phyloP scores from a whole-genome alignment of 2,113 vertebrate species.

The Marcusenius ussheri region DNA sequence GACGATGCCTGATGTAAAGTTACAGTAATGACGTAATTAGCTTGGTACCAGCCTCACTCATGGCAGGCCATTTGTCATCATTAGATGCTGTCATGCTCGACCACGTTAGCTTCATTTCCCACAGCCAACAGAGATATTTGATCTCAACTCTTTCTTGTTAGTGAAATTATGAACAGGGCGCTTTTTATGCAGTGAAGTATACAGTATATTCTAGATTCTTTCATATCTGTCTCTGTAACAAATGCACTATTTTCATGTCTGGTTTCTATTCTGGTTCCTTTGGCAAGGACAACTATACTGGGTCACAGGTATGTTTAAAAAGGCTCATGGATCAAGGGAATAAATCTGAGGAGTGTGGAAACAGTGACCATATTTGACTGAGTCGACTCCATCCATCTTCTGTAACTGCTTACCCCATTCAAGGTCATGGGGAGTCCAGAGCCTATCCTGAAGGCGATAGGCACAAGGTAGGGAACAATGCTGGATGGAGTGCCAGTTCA shows the following conservation, averaged over 20 bases:
- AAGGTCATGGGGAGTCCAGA: not conserved
- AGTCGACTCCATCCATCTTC: constrained; percentile 12
- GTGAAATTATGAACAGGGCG: not conserved
- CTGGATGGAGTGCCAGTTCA: not conserved
- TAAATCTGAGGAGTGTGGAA: constrained; percentile 43
- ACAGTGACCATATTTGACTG: constrained; percentile 23
- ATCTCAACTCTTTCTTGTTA: not conserved
- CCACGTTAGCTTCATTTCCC: not conserved
- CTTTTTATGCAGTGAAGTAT: not conserved
- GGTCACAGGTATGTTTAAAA: not conserved
- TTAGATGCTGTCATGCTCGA: not conserved
- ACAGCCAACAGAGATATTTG: not conserved
- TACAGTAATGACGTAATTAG: not conserved
- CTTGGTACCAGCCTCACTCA: not conserved
- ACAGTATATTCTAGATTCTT: not conserved
- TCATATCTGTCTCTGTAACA: constrained; percentile 30
- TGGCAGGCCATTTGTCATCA: not conserved
- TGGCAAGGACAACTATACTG: constrained; percentile 29
- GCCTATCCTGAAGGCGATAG: not conserved
- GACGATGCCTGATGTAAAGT: not conserved
- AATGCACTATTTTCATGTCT: constrained; percentile 17
- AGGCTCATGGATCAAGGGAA: not conserved
- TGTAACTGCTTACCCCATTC: not conserved
- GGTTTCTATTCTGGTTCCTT: not conserved
- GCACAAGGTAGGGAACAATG: not conserved